phyloP scores from a whole-genome alignment of 1,140 invertebrate species.

The Conus ventricosus region DNA sequence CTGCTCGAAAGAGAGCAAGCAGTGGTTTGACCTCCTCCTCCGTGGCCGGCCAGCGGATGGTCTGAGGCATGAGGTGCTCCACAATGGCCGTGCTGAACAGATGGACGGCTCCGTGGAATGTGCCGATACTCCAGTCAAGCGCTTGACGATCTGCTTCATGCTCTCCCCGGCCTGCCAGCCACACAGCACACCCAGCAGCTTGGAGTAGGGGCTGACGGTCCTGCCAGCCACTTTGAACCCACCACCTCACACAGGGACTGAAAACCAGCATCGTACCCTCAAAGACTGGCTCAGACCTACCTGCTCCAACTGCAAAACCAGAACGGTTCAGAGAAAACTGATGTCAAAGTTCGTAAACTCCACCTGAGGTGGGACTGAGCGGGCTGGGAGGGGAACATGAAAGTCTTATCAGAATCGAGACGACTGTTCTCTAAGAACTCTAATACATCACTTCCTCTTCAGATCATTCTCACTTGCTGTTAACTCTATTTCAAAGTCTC shows the following conservation, averaged over 20 bases:
- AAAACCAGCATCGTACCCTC: background rate
- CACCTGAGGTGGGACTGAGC: too few relatives aligned
- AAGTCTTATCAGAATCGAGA: too few relatives aligned
- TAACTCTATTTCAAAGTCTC: too few relatives aligned
- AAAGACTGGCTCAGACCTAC: too few relatives aligned
- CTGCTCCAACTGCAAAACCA: too few relatives aligned
- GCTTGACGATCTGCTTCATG: constrained; percentile 36
- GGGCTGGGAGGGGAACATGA: too few relatives aligned
- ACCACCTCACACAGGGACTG: constrained; percentile 31
- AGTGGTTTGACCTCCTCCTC: constrained; percentile 26
- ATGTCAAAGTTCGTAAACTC: too few relatives aligned
- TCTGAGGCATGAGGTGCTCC: constrained; percentile 35
- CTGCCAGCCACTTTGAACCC: constrained; percentile 33
- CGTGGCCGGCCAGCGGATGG: constrained; percentile 30
- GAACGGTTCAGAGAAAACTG: too few relatives aligned
- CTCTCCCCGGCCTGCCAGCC: constrained; percentile 30
- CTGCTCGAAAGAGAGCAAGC: constrained; percentile 11
- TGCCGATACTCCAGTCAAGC: constrained; percentile 36
- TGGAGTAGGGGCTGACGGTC: constrained; percentile 36
- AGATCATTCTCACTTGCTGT: too few relatives aligned
- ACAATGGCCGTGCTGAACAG: constrained; percentile 36
- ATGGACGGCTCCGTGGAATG: constrained; percentile 31
- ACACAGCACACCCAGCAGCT: constrained; percentile 33
- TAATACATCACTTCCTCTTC: too few relatives aligned
- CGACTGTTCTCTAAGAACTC: too few relatives aligned